Evolutionary conservation across 2,888 invertebrate species (phyloP), one percentile per base, ranked within the genome.

Genomic region (Clistopyga incitator): DNA sequence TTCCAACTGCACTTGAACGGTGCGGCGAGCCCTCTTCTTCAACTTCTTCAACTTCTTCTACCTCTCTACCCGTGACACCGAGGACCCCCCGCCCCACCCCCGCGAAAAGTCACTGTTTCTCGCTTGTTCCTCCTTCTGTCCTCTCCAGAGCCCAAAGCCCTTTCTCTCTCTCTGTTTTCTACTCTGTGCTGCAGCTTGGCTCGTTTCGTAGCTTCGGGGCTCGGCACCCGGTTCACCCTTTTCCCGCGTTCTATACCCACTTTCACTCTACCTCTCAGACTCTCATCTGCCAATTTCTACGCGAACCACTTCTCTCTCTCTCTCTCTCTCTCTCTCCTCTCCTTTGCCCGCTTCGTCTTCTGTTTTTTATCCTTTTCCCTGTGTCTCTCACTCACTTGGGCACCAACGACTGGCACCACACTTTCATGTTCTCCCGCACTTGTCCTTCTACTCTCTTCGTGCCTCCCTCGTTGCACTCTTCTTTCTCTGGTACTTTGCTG

Each of bases 241-340:
- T 52, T 74, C 64, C 20, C 25, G n/a, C 50, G 25, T 20, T 6
- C 50, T 61, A 18, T 59, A 86, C 86, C 84, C 88, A 86, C 89
- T 89, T 87, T 86, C 78, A 20, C 71, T 68, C 82, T 81, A 78
- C 86, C 85, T 86, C 87, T 89, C 88, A 87, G 88, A 87, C 85
- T 86, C 87, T 88, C 88, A 84, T 88, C 88, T 68, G 86, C 85
- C 88, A 87, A 88, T 88, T 84, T 85, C 85, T 65, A 52, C 70
- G 64, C 71, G 34, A 18, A 59, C 47, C 47, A 52, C 68, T 61
- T 38, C 61, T 29, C 61, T 61, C 38, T 18, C 29, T 61, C 61
- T 29, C 38, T 47, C 29, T 42, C 18, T 23, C 23, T 13, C 29
- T 45, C 64, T 18, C 47, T 34, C 45, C 23, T 13, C 29, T 45